Evolutionary conservation across 2,113 vertebrate genomes (phyloP).

Genomic region (Pollachius pollachius): DNA sequence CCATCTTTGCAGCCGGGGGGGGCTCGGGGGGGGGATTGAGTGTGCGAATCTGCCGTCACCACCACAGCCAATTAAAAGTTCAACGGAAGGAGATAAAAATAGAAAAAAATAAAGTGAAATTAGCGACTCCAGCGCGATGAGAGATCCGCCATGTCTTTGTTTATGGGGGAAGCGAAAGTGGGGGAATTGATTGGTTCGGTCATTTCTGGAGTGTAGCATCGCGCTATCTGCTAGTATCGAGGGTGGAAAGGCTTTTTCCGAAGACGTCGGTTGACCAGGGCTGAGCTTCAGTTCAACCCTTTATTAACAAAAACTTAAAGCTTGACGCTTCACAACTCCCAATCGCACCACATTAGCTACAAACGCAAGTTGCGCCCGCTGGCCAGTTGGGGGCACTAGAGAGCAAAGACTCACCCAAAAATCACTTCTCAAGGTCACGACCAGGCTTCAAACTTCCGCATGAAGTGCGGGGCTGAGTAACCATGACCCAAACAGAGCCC

Average conservation of each 20-base stretch:
- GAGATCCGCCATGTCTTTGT: too few species aligned
- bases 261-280: neutral
- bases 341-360: too few species aligned
- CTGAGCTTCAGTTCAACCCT: too few species aligned
- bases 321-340: too few species aligned
- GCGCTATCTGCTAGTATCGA: too few species aligned
- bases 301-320: too few species aligned
- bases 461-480: too few species aligned
- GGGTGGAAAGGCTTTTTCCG: constrained; percentile 11
- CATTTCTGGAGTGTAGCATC: constrained; percentile 8
- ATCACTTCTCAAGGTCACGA: neutral
- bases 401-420: constrained; percentile 30
- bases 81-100: constrained; percentile 13
- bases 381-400: constrained; percentile 6
- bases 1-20: constrained; percentile 26
- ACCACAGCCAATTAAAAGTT: constrained; percentile 50
- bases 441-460: too few species aligned
- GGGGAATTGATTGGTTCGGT: constrained; percentile 32
- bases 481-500: constrained; percentile 44
- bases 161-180: constrained; percentile 15
- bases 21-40: too few species aligned
- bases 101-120: too few species aligned
- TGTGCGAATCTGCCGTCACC: too few species aligned
- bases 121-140: too few species aligned
- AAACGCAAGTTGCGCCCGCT: neutral